phyloP scores from a whole-genome alignment of 2,113 vertebrate genomes.

The Podiceps cristatus region DNA sequence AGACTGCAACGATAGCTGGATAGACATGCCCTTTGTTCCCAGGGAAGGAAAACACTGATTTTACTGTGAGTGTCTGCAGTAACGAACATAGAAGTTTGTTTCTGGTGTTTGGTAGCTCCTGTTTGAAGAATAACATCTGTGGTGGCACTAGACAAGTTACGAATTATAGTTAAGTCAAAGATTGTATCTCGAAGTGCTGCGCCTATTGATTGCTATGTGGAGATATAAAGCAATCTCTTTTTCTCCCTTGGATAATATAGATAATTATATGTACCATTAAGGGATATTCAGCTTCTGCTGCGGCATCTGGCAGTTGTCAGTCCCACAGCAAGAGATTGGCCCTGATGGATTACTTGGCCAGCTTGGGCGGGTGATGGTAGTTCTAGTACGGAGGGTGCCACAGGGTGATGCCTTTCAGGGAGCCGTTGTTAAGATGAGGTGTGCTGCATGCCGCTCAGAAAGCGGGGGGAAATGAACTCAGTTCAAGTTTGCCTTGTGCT shows the following conservation, averaged over 20 bases:
- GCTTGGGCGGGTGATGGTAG: background rate
- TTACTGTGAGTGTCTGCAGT: background rate
- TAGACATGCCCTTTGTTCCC: background rate
- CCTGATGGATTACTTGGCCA: background rate
- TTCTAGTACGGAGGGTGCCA: background rate
- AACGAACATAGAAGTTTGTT: background rate
- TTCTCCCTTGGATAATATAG: background rate
- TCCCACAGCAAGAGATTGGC: background rate
- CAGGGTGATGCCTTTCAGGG: background rate
- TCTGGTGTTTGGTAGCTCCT: background rate
- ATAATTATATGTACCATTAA: slow-evolving; percentile 34
- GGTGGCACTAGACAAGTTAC: background rate
- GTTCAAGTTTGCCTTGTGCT: background rate
- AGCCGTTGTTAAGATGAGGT: background rate
- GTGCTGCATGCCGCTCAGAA: background rate
- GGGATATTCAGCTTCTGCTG: slow-evolving; percentile 1
- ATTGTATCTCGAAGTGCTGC: background rate
- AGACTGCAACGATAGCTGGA: background rate
- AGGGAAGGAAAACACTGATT: background rate
- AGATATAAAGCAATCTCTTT: background rate
- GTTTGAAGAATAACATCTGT: background rate
- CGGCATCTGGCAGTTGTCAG: slow-evolving; percentile 2
- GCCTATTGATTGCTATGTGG: background rate
- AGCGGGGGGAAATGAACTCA: background rate
- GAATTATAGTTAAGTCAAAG: background rate